These are phyloP conservation scores for Sussaba pulchella DNA, from an alignment of 2,888 invertebrate genomes.

Conservation along the genomic window DNA sequence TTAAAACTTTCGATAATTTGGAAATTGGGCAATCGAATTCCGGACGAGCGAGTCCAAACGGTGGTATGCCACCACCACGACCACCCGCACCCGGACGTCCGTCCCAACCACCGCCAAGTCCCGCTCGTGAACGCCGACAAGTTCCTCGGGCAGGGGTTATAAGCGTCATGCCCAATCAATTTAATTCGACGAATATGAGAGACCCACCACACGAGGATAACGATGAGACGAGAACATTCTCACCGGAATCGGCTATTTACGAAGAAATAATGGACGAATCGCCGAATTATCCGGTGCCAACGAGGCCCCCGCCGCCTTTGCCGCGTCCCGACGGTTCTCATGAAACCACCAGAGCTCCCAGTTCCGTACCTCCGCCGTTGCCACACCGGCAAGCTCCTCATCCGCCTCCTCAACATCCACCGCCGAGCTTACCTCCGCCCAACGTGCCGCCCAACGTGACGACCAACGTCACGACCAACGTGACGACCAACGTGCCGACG, in stretches of 20 bases:
- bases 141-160: conserved; percentile 80
- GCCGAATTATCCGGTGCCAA: conserved; percentile 80
- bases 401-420: conserved; percentile 79
- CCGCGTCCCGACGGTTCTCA: conserved; percentile 76
- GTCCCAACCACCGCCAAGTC: conserved; percentile 80
- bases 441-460: conserved; percentile 86
- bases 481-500: too few species aligned
- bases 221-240: conserved; percentile 73
- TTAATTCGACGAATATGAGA: conserved; percentile 56
- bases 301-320: conserved; percentile 81
- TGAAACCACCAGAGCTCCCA: conserved; percentile 74
- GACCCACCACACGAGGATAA: conserved; percentile 56
- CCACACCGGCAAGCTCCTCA: conserved; percentile 80
- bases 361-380: conserved; percentile 80
- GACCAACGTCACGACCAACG: too few species aligned
- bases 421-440: conserved; percentile 83
- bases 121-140: conserved; percentile 77
- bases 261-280: conserved; percentile 82
- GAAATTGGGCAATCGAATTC: conserved; percentile 86
- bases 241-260: conserved; percentile 82
- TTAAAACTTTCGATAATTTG: conserved; percentile 84
- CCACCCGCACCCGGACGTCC: conserved; percentile 84
- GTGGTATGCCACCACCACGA: conserved; percentile 85
- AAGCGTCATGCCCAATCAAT: conserved; percentile 80
- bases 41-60: conserved; percentile 85